Percentiles rank a stretch among this genome's conserved stretches.
phyloP scores from a whole-genome alignment of 2,888 invertebrate species.

The Pilophorus perplexus region DNA sequence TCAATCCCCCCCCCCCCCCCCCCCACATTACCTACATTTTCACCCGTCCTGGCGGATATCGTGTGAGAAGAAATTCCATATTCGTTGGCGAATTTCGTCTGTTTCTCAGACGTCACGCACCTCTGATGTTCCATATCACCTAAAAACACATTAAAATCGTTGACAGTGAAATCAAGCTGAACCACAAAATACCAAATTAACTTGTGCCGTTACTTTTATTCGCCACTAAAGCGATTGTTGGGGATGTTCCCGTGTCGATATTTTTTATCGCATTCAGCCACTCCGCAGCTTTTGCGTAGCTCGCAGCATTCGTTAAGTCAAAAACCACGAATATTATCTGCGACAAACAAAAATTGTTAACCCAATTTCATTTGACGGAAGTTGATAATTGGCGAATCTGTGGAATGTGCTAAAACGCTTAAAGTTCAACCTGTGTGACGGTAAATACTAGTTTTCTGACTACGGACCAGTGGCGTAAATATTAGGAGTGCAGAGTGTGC shows the following conservation, averaged over 20 bases:
- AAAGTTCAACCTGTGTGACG: no score
- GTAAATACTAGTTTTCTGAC: no score
- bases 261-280: slow-evolving; percentile 61
- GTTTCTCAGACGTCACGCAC: slow-evolving; percentile 63
- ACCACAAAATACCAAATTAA: background rate
- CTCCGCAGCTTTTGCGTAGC: slow-evolving; percentile 70
- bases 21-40: slow-evolving; percentile 62
- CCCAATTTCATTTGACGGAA: slow-evolving; percentile 49
- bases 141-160: slow-evolving; percentile 49
- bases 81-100: slow-evolving; percentile 64
- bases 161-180: background rate
- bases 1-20: no score
- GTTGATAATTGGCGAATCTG: background rate
- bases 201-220: slow-evolving; percentile 59
- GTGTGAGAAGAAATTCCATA: slow-evolving; percentile 61
- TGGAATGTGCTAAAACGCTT: no score
- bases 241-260: slow-evolving; percentile 51
- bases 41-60: slow-evolving; percentile 71
- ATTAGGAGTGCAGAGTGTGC: no score
- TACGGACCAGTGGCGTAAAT: no score
- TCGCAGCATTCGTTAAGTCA: slow-evolving; percentile 75
- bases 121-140: slow-evolving; percentile 71
- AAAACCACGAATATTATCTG: slow-evolving; percentile 77
- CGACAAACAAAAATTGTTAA: no score
- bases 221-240: slow-evolving; percentile 63